Base-by-base conservation (phyloP, 2,113 vertebrate genomes). In the Salminus brasiliensis region DNA sequence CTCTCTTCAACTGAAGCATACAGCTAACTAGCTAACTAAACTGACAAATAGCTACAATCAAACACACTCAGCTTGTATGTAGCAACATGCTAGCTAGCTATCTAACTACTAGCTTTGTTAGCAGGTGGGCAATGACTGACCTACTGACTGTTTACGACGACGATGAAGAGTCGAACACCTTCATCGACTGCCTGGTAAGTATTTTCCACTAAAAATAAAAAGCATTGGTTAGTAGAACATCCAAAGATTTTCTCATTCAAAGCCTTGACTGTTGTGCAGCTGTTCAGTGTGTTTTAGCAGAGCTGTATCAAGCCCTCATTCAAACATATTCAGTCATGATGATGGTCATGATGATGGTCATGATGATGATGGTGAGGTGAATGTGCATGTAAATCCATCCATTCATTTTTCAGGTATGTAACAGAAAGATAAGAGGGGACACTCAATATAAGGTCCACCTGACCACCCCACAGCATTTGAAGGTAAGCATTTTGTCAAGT, bases 381-480 rank as follows among this genome's bases (percentile, higher is more conserved):
- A 34, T 30, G n/a, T 60, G 32, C 10, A 1, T 55, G 21, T 10
- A 39, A 6, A 34, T 27, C 78, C 34, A n/a, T 21, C 13, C 2
- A 76, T 6, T 85, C 75, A 53, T 30, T 59, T 65, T 62, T 9
- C 82, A 94, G 93, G 65, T 92, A 9, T 94, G 93, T 84, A 86
- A 91, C 0, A 91, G 90, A 85, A 91, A 89, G 76, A 85, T 93
- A 53, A 86, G 87, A 23, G 91, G 92, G 2, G 88, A 92, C 0
- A 91, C 88, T 2, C 83, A 91, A 78, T 93, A 89, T 81, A 94
- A 92, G 83, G 91, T 94, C 73, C 93, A 94, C 69, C 59, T 92
- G 87, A 94, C 92, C 0, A 88, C 91, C 15, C 36, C 82, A 21
- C 88, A 86, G 55, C 93, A 94, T 63, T n/a, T 90, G 45, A 93